A percentile compares a stretch with the other conserved stretches of the same genome.
Evolutionary conservation across 2,888 invertebrate species (phyloP).

Genomic region (Trilocha varians): DNA sequence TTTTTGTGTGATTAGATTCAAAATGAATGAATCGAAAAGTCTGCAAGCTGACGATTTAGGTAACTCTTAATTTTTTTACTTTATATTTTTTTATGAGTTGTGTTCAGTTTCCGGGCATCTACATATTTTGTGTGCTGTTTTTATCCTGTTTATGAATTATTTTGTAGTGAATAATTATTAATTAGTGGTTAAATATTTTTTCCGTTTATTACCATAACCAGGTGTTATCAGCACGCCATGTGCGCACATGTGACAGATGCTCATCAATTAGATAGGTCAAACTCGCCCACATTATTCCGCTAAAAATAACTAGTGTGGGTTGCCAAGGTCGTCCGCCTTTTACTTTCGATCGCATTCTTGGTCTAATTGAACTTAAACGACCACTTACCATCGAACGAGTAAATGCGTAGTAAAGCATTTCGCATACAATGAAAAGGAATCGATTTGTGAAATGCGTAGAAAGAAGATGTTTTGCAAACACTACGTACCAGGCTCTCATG

Average conservation of each 20-base stretch:
- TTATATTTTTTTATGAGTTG: constrained; percentile 14
- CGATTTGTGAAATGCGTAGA: not conserved
- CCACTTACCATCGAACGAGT: not conserved
- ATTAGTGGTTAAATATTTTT: too few species aligned
- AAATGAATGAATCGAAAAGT: constrained; percentile 1
- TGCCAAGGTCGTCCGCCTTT: not conserved
- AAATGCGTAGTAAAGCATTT: too few species aligned
- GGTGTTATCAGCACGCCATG: too few species aligned
- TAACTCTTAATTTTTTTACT: constrained; percentile 28
- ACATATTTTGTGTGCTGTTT: too few species aligned
- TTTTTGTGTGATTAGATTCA: too few species aligned
- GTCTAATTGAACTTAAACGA: not conserved
- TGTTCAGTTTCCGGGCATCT: too few species aligned
- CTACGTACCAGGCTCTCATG: not conserved
- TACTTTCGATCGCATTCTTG: not conserved
- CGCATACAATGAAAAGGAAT: too few species aligned
- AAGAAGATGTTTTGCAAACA: not conserved
- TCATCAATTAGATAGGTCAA: not conserved
- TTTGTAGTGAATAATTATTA: too few species aligned
- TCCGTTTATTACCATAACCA: too few species aligned
- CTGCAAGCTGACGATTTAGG: not conserved
- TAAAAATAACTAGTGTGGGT: not conserved
- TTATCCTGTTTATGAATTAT: too few species aligned
- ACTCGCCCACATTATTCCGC: not conserved
- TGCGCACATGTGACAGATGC: not conserved